Percentiles rank a stretch among this genome's conserved stretches.
Evolutionary conservation across 2,797 vertebrate species (phyloP).

Genomic region (Eupleurogrammus muticus): DNA sequence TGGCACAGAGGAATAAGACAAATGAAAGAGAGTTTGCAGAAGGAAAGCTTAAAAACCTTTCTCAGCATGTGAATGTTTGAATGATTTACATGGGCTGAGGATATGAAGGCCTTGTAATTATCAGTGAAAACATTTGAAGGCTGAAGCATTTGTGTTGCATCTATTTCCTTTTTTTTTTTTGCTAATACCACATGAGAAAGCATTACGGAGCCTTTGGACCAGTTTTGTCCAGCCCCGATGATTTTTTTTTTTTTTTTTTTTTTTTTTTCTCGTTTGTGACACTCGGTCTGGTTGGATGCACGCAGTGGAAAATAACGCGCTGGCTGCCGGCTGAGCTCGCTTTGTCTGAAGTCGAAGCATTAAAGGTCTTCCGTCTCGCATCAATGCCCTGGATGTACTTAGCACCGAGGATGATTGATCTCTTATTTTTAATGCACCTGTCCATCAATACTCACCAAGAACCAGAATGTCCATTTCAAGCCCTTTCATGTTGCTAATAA

Average conservation of each 20-base stretch:
- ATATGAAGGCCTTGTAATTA: constrained; percentile 12
- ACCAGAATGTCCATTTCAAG: constrained; percentile 19
- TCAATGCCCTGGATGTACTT: constrained; percentile 22
- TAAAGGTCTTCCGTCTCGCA: constrained; percentile 7
- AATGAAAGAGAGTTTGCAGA: background rate
- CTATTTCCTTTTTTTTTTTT: constrained; percentile 7
- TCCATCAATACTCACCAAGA: constrained; percentile 29
- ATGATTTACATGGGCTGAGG: constrained; percentile 22
- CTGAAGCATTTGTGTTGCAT: constrained; percentile 17
- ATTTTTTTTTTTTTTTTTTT: too few relatives aligned
- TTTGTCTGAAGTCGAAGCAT: constrained; percentile 29
- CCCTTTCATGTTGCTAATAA: constrained; percentile 29
- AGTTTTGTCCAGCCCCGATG: constrained; percentile 30
- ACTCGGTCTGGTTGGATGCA: constrained; percentile 52
- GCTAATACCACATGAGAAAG: constrained; percentile 27
- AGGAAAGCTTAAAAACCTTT: background rate
- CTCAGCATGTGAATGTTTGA: constrained; percentile 14
- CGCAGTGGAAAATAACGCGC: constrained; percentile 55
- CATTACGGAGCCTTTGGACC: constrained; percentile 33
- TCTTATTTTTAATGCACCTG: constrained; percentile 24
- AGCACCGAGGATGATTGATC: constrained; percentile 30
- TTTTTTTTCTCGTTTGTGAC: constrained; percentile 51
- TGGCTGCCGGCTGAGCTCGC: constrained; percentile 24
- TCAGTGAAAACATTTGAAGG: constrained; percentile 1
- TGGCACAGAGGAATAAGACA: background rate